Percentiles rank a stretch among this genome's conserved stretches.
phyloP scores from a whole-genome alignment of 2,797 vertebrate species.

The Fundulus diaphanus region DNA sequence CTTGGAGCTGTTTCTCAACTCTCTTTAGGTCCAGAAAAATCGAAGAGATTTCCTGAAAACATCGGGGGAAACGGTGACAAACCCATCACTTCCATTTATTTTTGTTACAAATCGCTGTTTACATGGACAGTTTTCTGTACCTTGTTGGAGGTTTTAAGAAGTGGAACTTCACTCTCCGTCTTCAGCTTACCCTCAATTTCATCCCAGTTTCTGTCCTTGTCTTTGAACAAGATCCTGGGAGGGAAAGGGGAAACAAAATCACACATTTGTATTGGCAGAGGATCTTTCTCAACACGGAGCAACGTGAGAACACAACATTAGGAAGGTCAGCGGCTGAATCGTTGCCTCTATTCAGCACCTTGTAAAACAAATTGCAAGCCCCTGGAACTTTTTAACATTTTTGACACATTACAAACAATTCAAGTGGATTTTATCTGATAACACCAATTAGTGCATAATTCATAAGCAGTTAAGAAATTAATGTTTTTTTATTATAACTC shows the following conservation, averaged over 20 bases:
- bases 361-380: neutral
- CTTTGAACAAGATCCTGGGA: constrained; percentile 94
- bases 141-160: constrained; percentile 97
- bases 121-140: constrained; percentile 67
- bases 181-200: constrained; percentile 94
- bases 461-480: neutral
- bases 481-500: neutral
- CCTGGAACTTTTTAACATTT: too few relatives aligned
- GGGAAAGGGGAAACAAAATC: constrained; percentile 9
- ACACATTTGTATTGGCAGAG: neutral
- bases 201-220: constrained; percentile 97
- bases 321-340: neutral
- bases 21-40: constrained; percentile 95
- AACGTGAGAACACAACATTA: neutral
- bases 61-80: neutral
- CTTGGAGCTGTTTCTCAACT: constrained; percentile 97
- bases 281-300: neutral
- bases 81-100: neutral
- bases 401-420: too few relatives aligned
- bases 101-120: neutral
- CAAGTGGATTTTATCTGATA: neutral
- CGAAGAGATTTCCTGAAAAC: constrained; percentile 91
- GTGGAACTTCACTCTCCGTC: constrained; percentile 91
- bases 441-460: neutral
- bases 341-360: constrained; percentile 63